Conservation (phyloP, 2,113 vertebrate species). For the Rhynchopsitta pachyrhyncha region DNA sequence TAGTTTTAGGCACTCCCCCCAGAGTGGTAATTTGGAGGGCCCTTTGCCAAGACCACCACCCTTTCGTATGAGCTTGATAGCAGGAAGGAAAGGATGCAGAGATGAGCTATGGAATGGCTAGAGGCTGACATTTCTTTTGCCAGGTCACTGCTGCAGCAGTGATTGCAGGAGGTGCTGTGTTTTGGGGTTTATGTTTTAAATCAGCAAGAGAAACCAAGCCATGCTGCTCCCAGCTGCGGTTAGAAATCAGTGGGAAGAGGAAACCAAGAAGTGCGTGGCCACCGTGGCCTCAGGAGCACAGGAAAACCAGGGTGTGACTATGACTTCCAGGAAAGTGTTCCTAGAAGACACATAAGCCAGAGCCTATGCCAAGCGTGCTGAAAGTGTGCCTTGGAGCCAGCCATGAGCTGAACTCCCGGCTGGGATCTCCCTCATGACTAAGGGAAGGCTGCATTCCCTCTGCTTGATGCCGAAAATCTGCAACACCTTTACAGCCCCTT, state of each 20-base stretch:
- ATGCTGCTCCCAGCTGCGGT: background rate
- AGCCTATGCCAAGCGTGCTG: accelerated
- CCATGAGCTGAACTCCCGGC: background rate
- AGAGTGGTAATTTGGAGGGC: background rate
- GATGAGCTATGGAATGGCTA: background rate
- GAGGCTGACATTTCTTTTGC: background rate
- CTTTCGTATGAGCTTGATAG: background rate
- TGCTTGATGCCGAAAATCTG: background rate
- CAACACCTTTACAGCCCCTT: background rate
- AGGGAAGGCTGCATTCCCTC: background rate
- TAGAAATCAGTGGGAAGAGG: background rate
- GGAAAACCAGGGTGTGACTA: background rate
- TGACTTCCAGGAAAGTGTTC: background rate
- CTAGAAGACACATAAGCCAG: accelerated
- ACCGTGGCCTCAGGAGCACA: background rate
- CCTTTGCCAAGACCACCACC: background rate
- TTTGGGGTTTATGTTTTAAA: background rate
- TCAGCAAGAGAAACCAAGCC: slow-evolving; percentile 4
- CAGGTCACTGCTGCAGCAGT: background rate
- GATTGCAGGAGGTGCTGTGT: background rate
- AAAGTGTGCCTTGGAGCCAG: background rate
- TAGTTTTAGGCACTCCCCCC: background rate
- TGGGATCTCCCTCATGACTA: accelerated
- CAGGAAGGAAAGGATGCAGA: background rate
- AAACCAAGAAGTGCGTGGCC: background rate